These are phyloP conservation scores for Coregonus suidteri DNA, from an alignment of 2,797 vertebrate genomes.

Conservation along the genomic window DNA sequence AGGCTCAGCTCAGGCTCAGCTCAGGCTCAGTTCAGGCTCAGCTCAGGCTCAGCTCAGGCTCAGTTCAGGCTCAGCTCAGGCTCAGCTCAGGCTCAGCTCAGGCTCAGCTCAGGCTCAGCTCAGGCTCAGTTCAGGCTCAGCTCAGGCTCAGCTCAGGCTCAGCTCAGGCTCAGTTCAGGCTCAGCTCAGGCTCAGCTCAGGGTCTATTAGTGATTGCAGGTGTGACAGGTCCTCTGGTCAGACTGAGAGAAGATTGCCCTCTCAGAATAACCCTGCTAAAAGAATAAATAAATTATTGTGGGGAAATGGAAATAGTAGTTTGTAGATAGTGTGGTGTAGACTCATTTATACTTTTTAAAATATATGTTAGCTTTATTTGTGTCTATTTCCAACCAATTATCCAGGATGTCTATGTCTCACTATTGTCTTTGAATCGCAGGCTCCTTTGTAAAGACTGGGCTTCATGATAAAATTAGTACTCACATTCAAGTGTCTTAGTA, in stretches of 20 bases:
- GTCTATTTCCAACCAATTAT: conserved; percentile 12
- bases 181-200: neutral
- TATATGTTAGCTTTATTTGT: neutral
- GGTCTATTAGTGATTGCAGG: conserved; percentile 62
- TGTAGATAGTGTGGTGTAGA: neutral
- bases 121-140: neutral
- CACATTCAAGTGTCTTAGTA: conserved; percentile 7
- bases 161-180: neutral
- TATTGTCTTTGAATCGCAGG: neutral
- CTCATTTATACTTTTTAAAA: neutral
- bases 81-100: neutral
- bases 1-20: too few relatives aligned
- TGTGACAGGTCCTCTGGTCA: conserved; percentile 55
- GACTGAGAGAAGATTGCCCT: neutral
- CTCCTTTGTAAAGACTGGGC: conserved; percentile 6
- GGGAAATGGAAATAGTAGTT: neutral
- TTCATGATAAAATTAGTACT: conserved; percentile 23
- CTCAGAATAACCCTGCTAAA: neutral
- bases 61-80: neutral
- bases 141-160: too few relatives aligned
- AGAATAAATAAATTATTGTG: neutral
- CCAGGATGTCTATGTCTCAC: neutral
- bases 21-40: neutral
- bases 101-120: neutral
- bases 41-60: conserved; percentile 3